Conservation (phyloP, 35 echinoderm and acorn worm species). For the Apostichopus californicus region DNA sequence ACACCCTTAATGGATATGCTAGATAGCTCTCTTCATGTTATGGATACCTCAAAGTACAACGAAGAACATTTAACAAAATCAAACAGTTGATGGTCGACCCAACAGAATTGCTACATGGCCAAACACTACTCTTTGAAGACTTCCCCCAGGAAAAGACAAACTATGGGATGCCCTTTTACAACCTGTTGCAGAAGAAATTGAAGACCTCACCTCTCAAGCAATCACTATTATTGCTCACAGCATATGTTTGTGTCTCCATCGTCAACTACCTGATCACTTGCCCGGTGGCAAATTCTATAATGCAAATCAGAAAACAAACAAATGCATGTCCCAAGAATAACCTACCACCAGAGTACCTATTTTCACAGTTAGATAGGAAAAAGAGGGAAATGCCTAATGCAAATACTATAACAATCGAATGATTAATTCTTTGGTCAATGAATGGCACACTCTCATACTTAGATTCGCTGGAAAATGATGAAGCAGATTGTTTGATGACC, state of each 20-base stretch:
- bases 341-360: conserved; percentile 59
- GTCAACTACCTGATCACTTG: conserved; percentile 59
- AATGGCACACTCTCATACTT: conserved; percentile 62
- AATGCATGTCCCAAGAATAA: conserved; percentile 61
- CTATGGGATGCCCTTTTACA: conserved; percentile 61
- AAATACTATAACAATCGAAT: conserved; percentile 59
- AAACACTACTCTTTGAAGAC: conserved; percentile 38
- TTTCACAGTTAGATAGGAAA: conserved; percentile 61
- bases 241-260: conserved; percentile 57
- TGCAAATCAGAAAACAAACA: conserved; percentile 33
- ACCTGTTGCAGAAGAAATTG: conserved; percentile 44
- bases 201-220: conserved; percentile 58
- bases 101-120: conserved; percentile 59
- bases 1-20: conserved; percentile 73
- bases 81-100: conserved; percentile 64
- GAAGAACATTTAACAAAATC: conserved; percentile 50
- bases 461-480: conserved; percentile 36
- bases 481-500: conserved; percentile 18
- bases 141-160: conserved; percentile 54
- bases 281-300: conserved; percentile 61
- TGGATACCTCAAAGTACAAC: conserved; percentile 58
- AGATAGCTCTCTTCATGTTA: conserved; percentile 46
- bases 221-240: conserved; percentile 65
- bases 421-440: conserved; percentile 63
- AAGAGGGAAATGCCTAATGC: conserved; percentile 41